phyloP scores from a whole-genome alignment of 2,888 invertebrate genomes.

The Priocnemis perturbator region DNA sequence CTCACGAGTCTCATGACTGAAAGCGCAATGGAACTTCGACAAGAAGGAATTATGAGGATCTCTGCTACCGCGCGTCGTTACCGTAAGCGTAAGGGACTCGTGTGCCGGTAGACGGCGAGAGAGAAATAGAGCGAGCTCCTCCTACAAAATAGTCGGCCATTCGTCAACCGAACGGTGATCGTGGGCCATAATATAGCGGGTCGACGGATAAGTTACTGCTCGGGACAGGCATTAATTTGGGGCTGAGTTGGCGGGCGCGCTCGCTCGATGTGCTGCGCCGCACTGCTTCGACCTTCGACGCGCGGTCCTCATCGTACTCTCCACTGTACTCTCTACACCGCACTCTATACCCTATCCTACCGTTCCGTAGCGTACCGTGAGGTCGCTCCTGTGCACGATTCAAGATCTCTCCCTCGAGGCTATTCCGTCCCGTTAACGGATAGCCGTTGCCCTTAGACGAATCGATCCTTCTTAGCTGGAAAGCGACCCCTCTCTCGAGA shows the following conservation, averaged over 20 bases:
- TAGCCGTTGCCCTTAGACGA: constrained; percentile 63
- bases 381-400: constrained; percentile 37
- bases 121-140: constrained; percentile 15
- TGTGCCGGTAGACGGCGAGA: neutral
- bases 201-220: constrained; percentile 63
- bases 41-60: neutral
- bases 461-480: constrained; percentile 66
- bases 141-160: constrained; percentile 51
- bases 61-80: neutral
- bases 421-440: constrained; percentile 68
- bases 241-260: constrained; percentile 56
- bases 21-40: neutral
- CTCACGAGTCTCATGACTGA: no score
- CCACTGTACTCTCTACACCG: neutral
- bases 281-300: neutral
- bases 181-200: constrained; percentile 60
- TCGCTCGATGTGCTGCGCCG: constrained; percentile 52
- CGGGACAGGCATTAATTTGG: constrained; percentile 72
- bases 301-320: neutral
- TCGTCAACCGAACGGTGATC: constrained; percentile 55
- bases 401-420: constrained; percentile 68
- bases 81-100: neutral
- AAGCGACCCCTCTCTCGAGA: constrained; percentile 16
- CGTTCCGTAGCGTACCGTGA: constrained; percentile 18
- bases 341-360: neutral